Conservation (phyloP, 2,797 vertebrate genomes). For the Lutjanus argentimaculatus region DNA sequence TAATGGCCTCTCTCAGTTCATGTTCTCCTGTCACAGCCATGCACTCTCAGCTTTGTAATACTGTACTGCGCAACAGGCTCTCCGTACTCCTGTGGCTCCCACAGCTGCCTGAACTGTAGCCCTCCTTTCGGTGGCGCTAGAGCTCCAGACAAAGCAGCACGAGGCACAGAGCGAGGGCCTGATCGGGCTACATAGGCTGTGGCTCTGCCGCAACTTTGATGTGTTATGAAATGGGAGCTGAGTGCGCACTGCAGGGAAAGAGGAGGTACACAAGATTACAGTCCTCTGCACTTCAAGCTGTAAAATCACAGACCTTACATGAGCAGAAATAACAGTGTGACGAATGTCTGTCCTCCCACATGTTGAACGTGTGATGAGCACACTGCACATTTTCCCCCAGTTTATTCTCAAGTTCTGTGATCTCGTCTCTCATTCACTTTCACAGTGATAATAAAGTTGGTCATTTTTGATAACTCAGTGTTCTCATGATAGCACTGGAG, state of each 20-base stretch:
- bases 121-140: slow-evolving; percentile 70
- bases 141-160: slow-evolving; percentile 28
- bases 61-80: slow-evolving; percentile 60
- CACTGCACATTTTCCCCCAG: neutral
- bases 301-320: slow-evolving; percentile 1
- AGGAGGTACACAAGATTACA: slow-evolving; percentile 20
- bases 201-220: slow-evolving; percentile 68
- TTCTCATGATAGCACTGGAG: neutral
- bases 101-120: neutral
- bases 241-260: slow-evolving; percentile 52
- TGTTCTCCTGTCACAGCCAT: neutral
- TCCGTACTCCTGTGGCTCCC: slow-evolving; percentile 19
- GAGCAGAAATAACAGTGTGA: slow-evolving; percentile 26
- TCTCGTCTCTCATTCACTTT: neutral
- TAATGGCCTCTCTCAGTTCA: neutral
- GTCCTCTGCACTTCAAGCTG: slow-evolving; percentile 2
- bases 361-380: slow-evolving; percentile 19
- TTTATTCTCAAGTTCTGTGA: neutral
- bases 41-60: slow-evolving; percentile 27
- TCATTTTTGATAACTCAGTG: neutral
- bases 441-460: too few species aligned
- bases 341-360: slow-evolving; percentile 22
- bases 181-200: neutral
- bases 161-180: neutral
- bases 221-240: slow-evolving; percentile 62